Conservation (phyloP, 2,888 invertebrate species). For the Congeria kusceri region DNA sequence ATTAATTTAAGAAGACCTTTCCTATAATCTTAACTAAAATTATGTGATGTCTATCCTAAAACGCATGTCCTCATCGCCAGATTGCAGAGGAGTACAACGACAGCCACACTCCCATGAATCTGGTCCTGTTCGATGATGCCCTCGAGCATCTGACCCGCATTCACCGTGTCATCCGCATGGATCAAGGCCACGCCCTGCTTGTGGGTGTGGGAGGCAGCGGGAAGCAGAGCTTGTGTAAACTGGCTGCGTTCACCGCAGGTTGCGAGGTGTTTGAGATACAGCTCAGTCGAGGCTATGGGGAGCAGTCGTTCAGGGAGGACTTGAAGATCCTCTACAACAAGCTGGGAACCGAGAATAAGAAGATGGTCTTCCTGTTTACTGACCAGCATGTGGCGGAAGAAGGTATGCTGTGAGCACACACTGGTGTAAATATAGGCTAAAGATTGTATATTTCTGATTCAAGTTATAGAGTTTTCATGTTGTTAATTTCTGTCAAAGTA, state of each 20-base stretch:
- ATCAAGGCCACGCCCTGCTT: slow-evolving; percentile 93
- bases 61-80: slow-evolving; percentile 85
- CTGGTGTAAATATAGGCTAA: no score
- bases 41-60: no score
- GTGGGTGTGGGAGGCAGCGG: slow-evolving; percentile 96
- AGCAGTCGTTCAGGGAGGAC: slow-evolving; percentile 93
- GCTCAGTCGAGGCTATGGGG: slow-evolving; percentile 94
- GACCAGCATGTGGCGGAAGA: slow-evolving; percentile 90
- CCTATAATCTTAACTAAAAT: no score
- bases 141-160: slow-evolving; percentile 95
- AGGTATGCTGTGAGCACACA: slow-evolving; percentile 79
- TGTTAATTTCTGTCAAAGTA: no score
- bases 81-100: slow-evolving; percentile 95
- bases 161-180: slow-evolving; percentile 93
- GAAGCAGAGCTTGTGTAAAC: slow-evolving; percentile 91
- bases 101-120: slow-evolving; percentile 89
- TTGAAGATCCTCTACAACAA: slow-evolving; percentile 92
- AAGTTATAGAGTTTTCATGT: no score
- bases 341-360: slow-evolving; percentile 92
- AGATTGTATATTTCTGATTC: no score
- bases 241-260: slow-evolving; percentile 94
- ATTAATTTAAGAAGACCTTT: no score
- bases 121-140: slow-evolving; percentile 96
- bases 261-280: slow-evolving; percentile 93
- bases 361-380: slow-evolving; percentile 93